phyloP scores from a whole-genome alignment of 2,888 invertebrate species.

The Crossocerus cetratus region DNA sequence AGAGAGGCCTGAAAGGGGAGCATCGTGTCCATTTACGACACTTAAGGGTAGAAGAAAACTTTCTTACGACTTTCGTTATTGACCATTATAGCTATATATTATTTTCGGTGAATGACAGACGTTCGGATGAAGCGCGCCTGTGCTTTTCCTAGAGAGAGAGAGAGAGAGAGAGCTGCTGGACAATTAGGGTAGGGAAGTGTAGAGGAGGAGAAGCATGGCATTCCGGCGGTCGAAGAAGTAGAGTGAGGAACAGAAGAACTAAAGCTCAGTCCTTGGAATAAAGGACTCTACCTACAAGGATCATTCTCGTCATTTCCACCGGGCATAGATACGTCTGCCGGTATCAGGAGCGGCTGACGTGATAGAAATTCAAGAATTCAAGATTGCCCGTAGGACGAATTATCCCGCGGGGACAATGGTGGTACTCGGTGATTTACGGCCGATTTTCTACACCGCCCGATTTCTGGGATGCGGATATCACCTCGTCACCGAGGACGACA shows the following conservation, averaged over 20 bases:
- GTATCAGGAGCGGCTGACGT: too few species aligned
- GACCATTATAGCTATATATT: background rate
- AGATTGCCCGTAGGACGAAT: background rate
- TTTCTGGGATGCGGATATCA: constrained; percentile 56
- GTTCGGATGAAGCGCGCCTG: too few species aligned
- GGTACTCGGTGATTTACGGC: constrained; percentile 47
- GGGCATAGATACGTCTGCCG: background rate
- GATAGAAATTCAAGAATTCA: too few species aligned
- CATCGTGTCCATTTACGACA: background rate
- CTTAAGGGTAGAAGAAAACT: background rate
- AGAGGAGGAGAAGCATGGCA: too few species aligned
- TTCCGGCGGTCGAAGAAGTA: too few species aligned
- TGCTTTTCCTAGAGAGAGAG: too few species aligned
- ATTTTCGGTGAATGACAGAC: background rate
- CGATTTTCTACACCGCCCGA: constrained; percentile 48
- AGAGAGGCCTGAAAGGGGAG: background rate
- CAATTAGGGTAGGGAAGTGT: too few species aligned
- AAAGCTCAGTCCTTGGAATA: too few species aligned
- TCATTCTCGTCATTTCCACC: background rate
- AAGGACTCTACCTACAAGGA: too few species aligned
- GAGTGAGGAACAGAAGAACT: too few species aligned
- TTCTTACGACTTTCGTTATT: background rate
- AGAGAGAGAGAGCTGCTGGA: too few species aligned
- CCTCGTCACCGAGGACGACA: constrained; percentile 39
- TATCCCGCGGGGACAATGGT: constrained; percentile 38